A percentile compares a stretch with the other conserved stretches of the same genome.
Evolutionary conservation across 2,888 invertebrate genomes (phyloP).

Genomic region (Eumerus sabulonum): DNA sequence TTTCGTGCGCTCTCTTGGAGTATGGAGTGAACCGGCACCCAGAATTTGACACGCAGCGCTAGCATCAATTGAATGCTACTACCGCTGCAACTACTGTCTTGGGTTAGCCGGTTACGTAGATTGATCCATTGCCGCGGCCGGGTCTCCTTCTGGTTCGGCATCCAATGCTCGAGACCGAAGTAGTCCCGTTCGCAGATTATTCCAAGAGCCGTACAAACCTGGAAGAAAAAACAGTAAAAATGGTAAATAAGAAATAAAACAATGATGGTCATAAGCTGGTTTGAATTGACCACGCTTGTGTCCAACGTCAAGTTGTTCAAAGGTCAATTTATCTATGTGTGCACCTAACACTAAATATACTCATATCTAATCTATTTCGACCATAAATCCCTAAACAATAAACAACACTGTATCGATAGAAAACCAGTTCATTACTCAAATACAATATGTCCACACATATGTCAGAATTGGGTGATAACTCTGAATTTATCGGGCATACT

Average conservation of each 20-base stretch:
- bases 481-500: too few species aligned
- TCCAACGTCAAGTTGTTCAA: too few species aligned
- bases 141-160: conserved; percentile 80
- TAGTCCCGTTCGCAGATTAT: conserved; percentile 93
- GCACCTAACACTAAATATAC: not conserved
- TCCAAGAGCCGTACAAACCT: conserved; percentile 91
- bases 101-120: conserved; percentile 83
- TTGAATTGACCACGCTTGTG: too few species aligned
- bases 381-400: too few species aligned
- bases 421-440: too few species aligned
- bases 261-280: too few species aligned
- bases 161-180: conserved; percentile 87
- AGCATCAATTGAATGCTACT: conserved; percentile 76
- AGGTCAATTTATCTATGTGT: not conserved
- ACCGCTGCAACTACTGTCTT: conserved; percentile 74
- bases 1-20: conserved; percentile 90
- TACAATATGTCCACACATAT: too few species aligned
- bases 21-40: conserved; percentile 93
- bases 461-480: too few species aligned
- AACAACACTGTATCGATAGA: too few species aligned
- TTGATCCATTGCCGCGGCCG: conserved; percentile 93
- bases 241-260: too few species aligned
- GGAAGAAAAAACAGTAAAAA: conserved; percentile 72
- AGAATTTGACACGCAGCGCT: conserved; percentile 87
- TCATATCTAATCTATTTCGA: too few species aligned